Base-by-base conservation (phyloP, 2,888 invertebrate species). In the Chrysolina haemoptera region DNA sequence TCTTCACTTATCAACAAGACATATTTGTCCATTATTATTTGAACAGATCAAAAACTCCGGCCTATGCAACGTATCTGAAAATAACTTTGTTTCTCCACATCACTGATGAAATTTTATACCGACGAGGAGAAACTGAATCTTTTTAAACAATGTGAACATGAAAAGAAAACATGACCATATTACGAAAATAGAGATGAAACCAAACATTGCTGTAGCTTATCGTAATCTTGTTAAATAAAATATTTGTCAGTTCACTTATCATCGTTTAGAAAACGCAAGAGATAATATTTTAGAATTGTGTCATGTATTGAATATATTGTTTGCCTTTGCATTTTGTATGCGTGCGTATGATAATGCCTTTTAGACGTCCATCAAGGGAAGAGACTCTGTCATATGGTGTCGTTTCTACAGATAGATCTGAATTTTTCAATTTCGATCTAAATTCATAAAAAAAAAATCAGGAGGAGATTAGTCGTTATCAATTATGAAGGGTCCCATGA, bases 161-260 rank as follows among this genome's bases (percentile, higher is more conserved):
- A 20, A 53, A 9, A 20, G 22, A 20, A 53, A 53, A 53, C 53
- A 53, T 53, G 53, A 53, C 18, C 18, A 20, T 53, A 53, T 53
- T 53, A 53, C 53, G 53, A 53, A 20, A 53, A 20, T 11, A 53
- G 53, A 53, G 10, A 4, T 53, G 20, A 53, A 53, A 22, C 20
- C 53, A 18, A 53, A 22, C 20, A 53, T 12, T 11, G 53, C 53
- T 20, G 5, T 16, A 5, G 18, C 18, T 53, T 43, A 43, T 43
- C 43, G 43, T 43, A 20, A 53, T 53, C 53, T 53, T 53, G 53
- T 12, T 53, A 20, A 53, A 53, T 53, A 53, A 16, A 53, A 53
- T 53, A 53, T 53, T 53, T 53, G 53, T 53, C 5, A 20, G 11
- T 20, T 53, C 20, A 53, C 18, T 53, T 22, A 53, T 53, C 53